Percentiles rank a stretch among this genome's conserved stretches.
Evolutionary conservation across 2,113 vertebrate genomes (phyloP).

Genomic region (Pteropus alecto): DNA sequence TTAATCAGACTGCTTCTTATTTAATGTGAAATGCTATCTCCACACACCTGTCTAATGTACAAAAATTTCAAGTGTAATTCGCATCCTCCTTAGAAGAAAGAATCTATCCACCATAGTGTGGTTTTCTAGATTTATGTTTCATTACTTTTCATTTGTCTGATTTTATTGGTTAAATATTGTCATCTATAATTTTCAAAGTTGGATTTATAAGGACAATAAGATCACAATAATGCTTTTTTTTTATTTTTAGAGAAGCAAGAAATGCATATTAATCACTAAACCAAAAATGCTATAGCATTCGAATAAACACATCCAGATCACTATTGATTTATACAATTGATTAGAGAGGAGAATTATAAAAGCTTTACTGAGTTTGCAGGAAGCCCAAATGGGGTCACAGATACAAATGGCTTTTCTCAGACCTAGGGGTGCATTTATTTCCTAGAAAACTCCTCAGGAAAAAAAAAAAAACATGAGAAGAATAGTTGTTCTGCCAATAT

Average conservation of each 20-base stretch:
- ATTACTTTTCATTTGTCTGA: not conserved
- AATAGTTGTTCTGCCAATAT: not conserved
- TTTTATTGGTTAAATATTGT: not conserved
- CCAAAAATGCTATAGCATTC: not conserved
- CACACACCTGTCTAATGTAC: not conserved
- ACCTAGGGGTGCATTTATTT: not conserved
- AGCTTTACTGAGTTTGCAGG: not conserved
- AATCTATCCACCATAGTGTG: not conserved
- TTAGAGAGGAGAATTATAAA: not conserved
- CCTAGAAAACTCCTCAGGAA: not conserved
- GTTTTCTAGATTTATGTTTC: not conserved
- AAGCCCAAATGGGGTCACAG: not conserved
- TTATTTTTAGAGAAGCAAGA: not conserved
- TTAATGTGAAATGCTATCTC: not conserved
- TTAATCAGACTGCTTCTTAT: not conserved
- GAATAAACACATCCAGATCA: not conserved
- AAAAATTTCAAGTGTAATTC: not conserved
- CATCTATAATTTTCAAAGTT: not conserved
- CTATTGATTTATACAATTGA: not conserved
- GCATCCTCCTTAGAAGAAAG: not conserved
- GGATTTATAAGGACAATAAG: not conserved
- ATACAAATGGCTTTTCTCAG: not conserved
- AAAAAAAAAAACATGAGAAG: not conserved
- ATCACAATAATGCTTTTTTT: not conserved
- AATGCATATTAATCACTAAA: not conserved